Conservation (phyloP, 2,113 vertebrate genomes). For the Sphyrna mokarran region DNA sequence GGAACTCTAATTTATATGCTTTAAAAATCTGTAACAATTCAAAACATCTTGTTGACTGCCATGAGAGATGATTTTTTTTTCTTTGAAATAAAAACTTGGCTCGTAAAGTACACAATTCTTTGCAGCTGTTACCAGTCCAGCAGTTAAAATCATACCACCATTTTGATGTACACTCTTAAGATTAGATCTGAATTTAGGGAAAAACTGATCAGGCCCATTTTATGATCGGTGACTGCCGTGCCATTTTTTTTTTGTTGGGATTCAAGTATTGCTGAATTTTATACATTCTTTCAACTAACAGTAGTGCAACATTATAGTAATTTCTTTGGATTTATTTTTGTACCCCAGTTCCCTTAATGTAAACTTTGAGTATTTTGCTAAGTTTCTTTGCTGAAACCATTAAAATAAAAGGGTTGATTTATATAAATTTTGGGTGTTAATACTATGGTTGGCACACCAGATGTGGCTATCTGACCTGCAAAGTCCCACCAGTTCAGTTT, state of each 20-base stretch:
- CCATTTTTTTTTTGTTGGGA: background rate
- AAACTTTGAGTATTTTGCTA: background rate
- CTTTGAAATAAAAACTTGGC: background rate
- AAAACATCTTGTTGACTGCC: background rate
- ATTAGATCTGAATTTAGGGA: background rate
- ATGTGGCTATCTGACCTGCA: background rate
- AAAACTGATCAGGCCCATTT: background rate
- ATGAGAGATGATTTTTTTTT: background rate
- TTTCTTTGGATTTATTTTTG: background rate
- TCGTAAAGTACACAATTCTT: background rate
- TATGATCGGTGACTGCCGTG: background rate
- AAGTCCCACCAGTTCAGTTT: background rate
- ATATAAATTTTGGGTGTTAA: background rate
- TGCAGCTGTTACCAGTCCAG: background rate
- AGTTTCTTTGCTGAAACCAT: background rate
- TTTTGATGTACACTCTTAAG: background rate
- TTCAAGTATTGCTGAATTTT: background rate
- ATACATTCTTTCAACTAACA: background rate
- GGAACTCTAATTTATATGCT: background rate
- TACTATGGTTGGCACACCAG: background rate
- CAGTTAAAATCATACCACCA: background rate
- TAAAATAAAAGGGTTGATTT: background rate
- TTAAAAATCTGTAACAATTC: too few relatives aligned
- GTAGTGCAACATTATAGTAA: background rate
- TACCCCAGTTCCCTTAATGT: background rate